Evolutionary conservation across 2,797 vertebrate species (phyloP).

Genomic region (Paratrypauchen microcephalus): DNA sequence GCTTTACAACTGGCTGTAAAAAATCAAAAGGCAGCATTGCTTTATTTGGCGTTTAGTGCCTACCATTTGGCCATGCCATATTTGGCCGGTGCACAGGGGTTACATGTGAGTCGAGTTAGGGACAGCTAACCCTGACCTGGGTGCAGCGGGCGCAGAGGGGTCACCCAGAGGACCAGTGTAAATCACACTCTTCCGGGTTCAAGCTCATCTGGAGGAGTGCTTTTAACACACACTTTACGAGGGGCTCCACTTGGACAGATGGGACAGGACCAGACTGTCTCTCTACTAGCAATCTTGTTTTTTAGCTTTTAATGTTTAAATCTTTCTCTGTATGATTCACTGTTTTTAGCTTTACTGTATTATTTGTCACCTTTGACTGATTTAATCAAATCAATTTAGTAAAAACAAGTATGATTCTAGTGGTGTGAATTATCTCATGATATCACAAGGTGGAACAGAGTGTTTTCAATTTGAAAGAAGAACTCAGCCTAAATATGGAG

Average conservation of each 20-base stretch:
- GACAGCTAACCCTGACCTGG: conserved; percentile 11
- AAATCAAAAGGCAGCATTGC: conserved; percentile 46
- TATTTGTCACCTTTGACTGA: too few relatives aligned
- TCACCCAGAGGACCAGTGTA: background rate
- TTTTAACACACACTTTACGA: background rate
- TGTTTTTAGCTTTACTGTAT: too few relatives aligned
- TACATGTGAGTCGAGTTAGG: conserved; percentile 6
- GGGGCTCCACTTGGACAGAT: background rate
- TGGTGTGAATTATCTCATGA: too few relatives aligned
- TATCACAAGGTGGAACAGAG: too few relatives aligned
- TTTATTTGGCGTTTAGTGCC: conserved; percentile 26
- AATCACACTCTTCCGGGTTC: conserved; percentile 10
- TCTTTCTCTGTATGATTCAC: too few relatives aligned
- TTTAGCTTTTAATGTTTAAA: background rate
- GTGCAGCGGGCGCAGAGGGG: background rate
- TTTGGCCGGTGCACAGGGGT: conserved; percentile 23
- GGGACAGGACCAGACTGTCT: conserved; percentile 5
- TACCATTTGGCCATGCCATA: conserved; percentile 46
- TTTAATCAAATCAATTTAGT: too few relatives aligned
- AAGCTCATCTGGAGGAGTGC: conserved; percentile 15
- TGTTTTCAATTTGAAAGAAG: too few relatives aligned
- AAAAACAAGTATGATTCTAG: too few relatives aligned
- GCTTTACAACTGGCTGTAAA: conserved; percentile 70
- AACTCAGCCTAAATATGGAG: too few relatives aligned
- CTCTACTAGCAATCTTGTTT: background rate